These are phyloP conservation scores for Pedionomus torquatus DNA, from an alignment of 2,113 vertebrate genomes.

Conservation along the genomic window DNA sequence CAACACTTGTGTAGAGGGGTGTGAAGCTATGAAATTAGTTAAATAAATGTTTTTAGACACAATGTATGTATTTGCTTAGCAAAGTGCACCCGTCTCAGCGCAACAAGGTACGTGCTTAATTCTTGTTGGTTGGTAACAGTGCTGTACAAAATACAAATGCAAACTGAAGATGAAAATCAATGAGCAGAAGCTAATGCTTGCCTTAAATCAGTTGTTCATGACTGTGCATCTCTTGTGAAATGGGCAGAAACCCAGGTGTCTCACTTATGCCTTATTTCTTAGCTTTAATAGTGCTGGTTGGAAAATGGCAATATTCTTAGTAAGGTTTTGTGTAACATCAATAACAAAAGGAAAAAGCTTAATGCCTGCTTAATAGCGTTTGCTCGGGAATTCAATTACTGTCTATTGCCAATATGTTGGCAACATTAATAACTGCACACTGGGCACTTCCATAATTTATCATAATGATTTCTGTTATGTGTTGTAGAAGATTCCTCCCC, in stretches of 20 bases:
- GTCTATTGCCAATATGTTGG: conserved; percentile 38
- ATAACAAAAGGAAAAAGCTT: conserved; percentile 20
- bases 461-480: conserved; percentile 53
- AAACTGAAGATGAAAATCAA: background rate
- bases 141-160: background rate
- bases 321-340: background rate
- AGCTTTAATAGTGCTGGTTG: background rate
- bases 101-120: background rate
- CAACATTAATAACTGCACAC: conserved; percentile 48
- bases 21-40: background rate
- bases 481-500: background rate
- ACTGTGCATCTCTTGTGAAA: background rate
- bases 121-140: background rate
- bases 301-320: background rate
- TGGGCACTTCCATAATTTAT: conserved; percentile 65
- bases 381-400: conserved; percentile 23
- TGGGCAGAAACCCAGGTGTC: background rate
- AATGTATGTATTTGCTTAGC: background rate
- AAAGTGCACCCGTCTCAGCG: rapidly evolving
- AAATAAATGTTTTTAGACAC: background rate
- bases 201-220: background rate
- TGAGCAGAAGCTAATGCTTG: background rate
- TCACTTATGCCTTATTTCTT: background rate
- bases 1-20: background rate
- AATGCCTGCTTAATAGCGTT: conserved; percentile 13